phyloP scores from a whole-genome alignment of 2,888 invertebrate species.

The Melanchra persicariae region DNA sequence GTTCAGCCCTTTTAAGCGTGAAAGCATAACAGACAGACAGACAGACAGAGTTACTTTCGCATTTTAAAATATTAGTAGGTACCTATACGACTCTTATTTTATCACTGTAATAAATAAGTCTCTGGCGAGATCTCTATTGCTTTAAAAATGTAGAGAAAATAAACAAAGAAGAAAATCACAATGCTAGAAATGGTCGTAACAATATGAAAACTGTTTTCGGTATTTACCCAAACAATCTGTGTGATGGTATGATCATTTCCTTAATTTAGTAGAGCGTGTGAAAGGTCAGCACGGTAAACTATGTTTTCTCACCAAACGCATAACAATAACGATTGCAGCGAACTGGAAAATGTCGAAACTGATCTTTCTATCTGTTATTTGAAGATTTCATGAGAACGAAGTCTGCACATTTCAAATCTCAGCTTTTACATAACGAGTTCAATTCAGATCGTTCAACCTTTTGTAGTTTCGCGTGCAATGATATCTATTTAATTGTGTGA shows the following conservation, averaged over 20 bases:
- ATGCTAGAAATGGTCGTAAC: background rate
- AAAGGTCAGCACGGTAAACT: conserved; percentile 71
- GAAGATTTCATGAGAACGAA: conserved; percentile 60
- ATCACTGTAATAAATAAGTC: background rate
- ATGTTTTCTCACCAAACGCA: conserved; percentile 53
- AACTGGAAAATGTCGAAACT: conserved; percentile 66
- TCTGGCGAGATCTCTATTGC: background rate
- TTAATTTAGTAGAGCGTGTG: conserved; percentile 72
- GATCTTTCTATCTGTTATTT: conserved; percentile 49
- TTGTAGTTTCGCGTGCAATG: conserved; percentile 11
- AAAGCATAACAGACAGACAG: too few species aligned
- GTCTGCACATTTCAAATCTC: conserved; percentile 46
- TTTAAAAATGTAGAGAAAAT: conserved; percentile 1
- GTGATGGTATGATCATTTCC: conserved; percentile 61
- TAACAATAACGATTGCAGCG: conserved; percentile 63
- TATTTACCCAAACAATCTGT: conserved; percentile 45
- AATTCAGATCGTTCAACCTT: conserved; percentile 23
- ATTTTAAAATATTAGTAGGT: too few species aligned
- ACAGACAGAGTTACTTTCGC: too few species aligned
- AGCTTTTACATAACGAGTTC: conserved; percentile 25
- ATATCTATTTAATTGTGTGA: conserved; percentile 1
- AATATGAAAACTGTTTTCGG: conserved; percentile 28
- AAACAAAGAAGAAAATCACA: conserved; percentile 1
- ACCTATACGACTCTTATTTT: conserved; percentile 5
- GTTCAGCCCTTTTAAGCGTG: too few species aligned